These are phyloP conservation scores for Nemotelus pantherinus DNA, from an alignment of 2,888 invertebrate species.

Conservation along the genomic window DNA sequence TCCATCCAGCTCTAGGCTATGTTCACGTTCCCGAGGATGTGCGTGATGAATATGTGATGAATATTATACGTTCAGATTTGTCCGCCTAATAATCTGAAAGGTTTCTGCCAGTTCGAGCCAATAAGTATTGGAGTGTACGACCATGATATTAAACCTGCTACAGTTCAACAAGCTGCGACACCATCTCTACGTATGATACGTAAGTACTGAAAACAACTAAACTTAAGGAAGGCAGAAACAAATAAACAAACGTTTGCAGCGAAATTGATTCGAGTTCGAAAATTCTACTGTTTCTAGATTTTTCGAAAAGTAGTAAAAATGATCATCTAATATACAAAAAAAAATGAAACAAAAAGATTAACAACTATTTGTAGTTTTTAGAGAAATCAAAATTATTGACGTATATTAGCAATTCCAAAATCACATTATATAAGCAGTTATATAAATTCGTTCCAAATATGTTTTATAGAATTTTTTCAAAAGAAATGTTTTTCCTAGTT, in stretches of 20 bases:
- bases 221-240: background rate
- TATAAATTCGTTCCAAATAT: constrained; percentile 34
- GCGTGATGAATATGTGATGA: constrained; percentile 62
- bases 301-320: background rate
- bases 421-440: constrained; percentile 32
- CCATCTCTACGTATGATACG: constrained; percentile 25
- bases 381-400: constrained; percentile 29
- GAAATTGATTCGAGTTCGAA: background rate
- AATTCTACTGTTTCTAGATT: background rate
- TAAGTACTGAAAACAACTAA: constrained; percentile 24
- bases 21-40: constrained; percentile 60
- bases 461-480: constrained; percentile 32
- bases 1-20: constrained; percentile 60
- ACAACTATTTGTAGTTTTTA: constrained; percentile 25
- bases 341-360: constrained; percentile 20
- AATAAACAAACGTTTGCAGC: background rate
- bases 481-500: constrained; percentile 16
- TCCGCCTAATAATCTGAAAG: constrained; percentile 37
- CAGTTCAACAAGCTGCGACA: background rate
- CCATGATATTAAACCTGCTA: no score
- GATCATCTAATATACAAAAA: background rate
- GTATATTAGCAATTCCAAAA: constrained; percentile 7
- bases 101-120: no score
- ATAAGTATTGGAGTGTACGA: no score
- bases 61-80: constrained; percentile 62